Evolutionary conservation across 2,888 invertebrate genomes (phyloP), one percentile per base, ranked within the genome.

Genomic region (Embidobia sp.): DNA sequence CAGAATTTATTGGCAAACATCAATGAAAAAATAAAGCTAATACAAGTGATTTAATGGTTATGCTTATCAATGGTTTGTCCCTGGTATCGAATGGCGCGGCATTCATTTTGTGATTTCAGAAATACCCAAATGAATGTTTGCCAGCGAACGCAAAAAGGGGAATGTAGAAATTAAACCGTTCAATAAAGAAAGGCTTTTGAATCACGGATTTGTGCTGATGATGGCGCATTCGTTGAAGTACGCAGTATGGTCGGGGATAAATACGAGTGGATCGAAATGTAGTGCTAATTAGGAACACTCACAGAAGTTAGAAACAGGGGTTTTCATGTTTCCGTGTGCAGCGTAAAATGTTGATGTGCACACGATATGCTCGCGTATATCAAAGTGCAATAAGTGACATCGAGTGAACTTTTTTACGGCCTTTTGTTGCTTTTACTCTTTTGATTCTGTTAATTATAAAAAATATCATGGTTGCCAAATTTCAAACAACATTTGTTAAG

Each of bases 251-350:
- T 46, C 22, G 72, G 80, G 75, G 82, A 82, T 82, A 83, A 84
- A 83, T 80, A 79, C 64, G 77, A 79, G 61, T 48, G 81, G 79
- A 83, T 82, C 78, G 83, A 83, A 84, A 83, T 82, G 77, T 84
- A 80, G 79, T 82, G 84, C 83, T 84, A 86, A 87, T 86, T 86
- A 86, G 83, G 83, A 84, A 85, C 82, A 84, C 83, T 82, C 79
- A 79, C 31, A 80, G 75, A 67, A 80, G 80, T 76, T 78, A 53
- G 26, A 53, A 53, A 35, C 53, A 53, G 53, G 26, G 26, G 16
- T 35, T 53, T 53, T 37, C 37, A 37, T 11, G 51, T 33, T 19
- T 51, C 13, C 51, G 35, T 53, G 33, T 29, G 51, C 33, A 29
- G 19, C n/a, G 33, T 16, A 51, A 51, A 51, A 51, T 51, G 11